Conservation (phyloP, 2,888 invertebrate genomes). For the Stenodema calcarata region DNA sequence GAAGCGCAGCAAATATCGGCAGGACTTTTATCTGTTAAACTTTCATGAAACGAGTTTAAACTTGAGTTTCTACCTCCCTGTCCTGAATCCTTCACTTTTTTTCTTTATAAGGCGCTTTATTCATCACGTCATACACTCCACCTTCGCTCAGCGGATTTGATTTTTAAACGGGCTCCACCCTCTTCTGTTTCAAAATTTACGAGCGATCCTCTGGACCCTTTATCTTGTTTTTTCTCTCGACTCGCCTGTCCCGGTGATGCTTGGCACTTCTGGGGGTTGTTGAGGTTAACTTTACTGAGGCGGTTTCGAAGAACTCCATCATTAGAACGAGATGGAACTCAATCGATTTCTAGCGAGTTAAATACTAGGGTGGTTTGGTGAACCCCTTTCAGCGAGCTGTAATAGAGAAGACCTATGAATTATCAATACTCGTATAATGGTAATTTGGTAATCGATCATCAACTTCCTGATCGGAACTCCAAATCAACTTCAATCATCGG, state of each 20-base stretch:
- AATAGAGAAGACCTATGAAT: too few species aligned
- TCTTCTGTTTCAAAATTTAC: background rate
- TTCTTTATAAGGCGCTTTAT: slow-evolving; percentile 18
- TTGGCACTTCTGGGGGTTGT: background rate
- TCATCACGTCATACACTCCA: slow-evolving; percentile 6
- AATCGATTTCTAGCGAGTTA: too few species aligned
- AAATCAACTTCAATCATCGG: too few species aligned
- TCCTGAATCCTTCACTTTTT: background rate
- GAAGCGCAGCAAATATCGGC: background rate
- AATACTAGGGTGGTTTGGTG: too few species aligned
- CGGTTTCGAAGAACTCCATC: too few species aligned
- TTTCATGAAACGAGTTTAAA: slow-evolving; percentile 30
- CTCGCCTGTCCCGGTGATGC: background rate
- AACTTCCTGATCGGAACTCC: too few species aligned
- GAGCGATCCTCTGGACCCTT: background rate
- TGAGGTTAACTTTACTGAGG: background rate
- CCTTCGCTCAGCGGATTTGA: background rate
- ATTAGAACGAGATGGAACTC: too few species aligned
- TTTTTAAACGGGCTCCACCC: background rate
- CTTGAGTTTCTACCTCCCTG: background rate
- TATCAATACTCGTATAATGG: too few species aligned
- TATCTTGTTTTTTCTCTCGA: background rate
- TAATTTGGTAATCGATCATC: too few species aligned
- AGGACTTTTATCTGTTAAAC: slow-evolving; percentile 32
- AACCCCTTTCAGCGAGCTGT: too few species aligned